Evolutionary conservation across 2,113 vertebrate genomes (phyloP).

Genomic region (Coptodon rendalli): DNA sequence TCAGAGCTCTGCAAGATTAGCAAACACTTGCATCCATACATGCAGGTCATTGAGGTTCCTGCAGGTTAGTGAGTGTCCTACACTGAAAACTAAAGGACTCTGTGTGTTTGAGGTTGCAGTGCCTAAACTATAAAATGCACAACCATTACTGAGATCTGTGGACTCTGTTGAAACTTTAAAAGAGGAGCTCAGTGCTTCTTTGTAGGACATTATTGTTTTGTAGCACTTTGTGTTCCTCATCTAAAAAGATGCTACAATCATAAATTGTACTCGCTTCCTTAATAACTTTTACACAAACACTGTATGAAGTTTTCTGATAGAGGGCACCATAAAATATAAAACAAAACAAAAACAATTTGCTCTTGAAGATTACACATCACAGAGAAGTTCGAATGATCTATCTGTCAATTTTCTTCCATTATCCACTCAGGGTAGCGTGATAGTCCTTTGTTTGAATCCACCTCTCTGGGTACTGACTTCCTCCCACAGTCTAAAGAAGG

Average conservation of each 20-base stretch:
- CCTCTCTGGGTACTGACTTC: not conserved
- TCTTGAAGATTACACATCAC: not conserved
- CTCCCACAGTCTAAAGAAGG: not conserved
- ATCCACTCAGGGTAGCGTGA: not conserved
- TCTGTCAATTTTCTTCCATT: not conserved
- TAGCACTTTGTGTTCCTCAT: not conserved
- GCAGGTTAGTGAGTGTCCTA: not conserved
- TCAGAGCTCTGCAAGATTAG: not conserved
- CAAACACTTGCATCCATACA: not conserved
- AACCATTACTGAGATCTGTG: not conserved
- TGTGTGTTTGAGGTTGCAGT: not conserved
- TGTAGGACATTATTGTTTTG: not conserved
- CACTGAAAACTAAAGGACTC: not conserved
- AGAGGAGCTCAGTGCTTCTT: not conserved
- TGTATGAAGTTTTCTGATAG: not conserved
- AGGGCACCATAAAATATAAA: not conserved
- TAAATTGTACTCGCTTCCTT: not conserved
- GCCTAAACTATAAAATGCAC: not conserved
- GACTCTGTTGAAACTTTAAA: rapidly evolving
- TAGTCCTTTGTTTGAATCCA: not conserved
- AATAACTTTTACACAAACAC: not conserved
- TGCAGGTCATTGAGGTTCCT: not conserved
- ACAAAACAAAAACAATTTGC: not conserved
- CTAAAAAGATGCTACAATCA: not conserved
- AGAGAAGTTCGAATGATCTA: not conserved